Evolutionary conservation across 2,888 invertebrate species (phyloP), one percentile per base, ranked within the genome.

Genomic region (Cerastis rubricosa): DNA sequence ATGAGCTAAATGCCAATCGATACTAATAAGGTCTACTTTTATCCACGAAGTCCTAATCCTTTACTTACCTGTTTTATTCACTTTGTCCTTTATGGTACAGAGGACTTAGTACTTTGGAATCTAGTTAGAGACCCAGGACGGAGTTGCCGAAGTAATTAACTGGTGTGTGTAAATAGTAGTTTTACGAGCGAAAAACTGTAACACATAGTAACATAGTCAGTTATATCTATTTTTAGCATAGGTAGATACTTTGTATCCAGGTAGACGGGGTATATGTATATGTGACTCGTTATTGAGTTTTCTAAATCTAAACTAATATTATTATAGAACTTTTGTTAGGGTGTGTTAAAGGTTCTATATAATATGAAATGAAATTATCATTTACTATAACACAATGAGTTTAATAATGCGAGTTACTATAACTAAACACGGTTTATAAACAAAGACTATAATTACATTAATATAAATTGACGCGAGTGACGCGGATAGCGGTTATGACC

Each of bases 101-200:
- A 54, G 59, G 63, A 77, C 59, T 80, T 71, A 73, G 54, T 68
- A 77, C 54, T 83, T 85, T 54, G 40, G 40, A 54, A 81, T 70
- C 54, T 71, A 73, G 63, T 85, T 83, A 57, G 59, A 25, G 61
- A 65, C 49, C 29, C 59, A 76, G 40, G 69, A 61, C 14, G 29
- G 35, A 83, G 67, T 73, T 83, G 0, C 22, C n/a, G n/a, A 81
- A 81, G 72, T 77, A 85, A 81, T 83, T 84, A 84, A 65, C 51
- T 45, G 11, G 47, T 61, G 19, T 61, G 61, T n/a, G 40, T 49
- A 25, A 68, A 47, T 59, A 47, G 43, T 57, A 11, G 51, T 57
- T 64, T 69, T 47, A n/a, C 14, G 25, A 25, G 22, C 61, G 9
- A 65, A 49, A 79, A 59, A 71, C 5, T 25, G 7, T 51, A 17